Evolutionary conservation across 2,797 vertebrate genomes (phyloP).

Genomic region (Ctenochaetus hawaiiensis): DNA sequence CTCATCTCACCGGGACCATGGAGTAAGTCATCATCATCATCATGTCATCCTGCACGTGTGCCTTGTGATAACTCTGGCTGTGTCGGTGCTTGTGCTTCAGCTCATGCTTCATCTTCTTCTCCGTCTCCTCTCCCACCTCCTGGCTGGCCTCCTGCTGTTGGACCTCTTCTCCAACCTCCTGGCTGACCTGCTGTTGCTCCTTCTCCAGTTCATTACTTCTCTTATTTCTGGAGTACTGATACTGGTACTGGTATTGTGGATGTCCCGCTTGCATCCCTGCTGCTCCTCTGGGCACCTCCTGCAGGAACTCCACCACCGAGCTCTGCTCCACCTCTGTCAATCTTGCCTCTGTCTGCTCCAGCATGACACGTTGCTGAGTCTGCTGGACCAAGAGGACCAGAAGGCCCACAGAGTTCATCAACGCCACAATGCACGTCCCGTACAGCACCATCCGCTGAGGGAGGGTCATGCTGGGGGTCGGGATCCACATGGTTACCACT

Average conservation of each 20-base stretch:
- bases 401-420: constrained; percentile 89
- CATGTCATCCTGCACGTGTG: constrained; percentile 87
- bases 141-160: constrained; percentile 70
- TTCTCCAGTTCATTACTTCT: constrained; percentile 79
- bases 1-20: constrained; percentile 93
- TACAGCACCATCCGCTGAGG: constrained; percentile 84
- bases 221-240: constrained; percentile 87
- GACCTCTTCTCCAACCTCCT: constrained; percentile 22
- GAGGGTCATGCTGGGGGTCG: constrained; percentile 79
- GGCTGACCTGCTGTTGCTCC: constrained; percentile 41
- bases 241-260: constrained; percentile 52
- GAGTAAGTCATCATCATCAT: constrained; percentile 98
- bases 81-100: constrained; percentile 71
- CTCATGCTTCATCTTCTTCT: constrained; percentile 61
- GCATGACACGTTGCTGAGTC: constrained; percentile 82
- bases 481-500: constrained; percentile 79
- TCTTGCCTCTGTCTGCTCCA: constrained; percentile 80
- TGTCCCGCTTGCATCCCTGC: constrained; percentile 52
- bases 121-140: constrained; percentile 71
- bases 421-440: constrained; percentile 83
- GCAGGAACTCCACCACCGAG: constrained; percentile 83
- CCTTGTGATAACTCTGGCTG: constrained; percentile 70
- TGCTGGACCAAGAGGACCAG: constrained; percentile 90
- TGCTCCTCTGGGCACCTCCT: constrained; percentile 78
- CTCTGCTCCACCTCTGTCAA: constrained; percentile 79